Base-by-base conservation (phyloP, 2,113 vertebrate species). In the Hydrochoerus hydrochaeris region DNA sequence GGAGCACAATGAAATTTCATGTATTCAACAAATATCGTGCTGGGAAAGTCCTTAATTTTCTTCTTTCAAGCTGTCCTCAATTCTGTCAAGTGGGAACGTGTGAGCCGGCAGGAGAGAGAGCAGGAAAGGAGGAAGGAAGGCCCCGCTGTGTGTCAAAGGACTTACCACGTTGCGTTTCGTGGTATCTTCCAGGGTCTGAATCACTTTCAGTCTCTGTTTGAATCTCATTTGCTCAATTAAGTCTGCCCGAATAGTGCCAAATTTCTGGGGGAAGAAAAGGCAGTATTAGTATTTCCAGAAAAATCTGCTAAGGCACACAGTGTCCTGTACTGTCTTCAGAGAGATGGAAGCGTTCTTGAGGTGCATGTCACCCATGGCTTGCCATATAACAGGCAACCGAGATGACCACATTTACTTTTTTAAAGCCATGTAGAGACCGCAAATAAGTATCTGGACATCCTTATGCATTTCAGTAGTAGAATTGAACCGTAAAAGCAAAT, bases 151-250 rank as follows among this genome's bases (percentile, higher is more conserved):
- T 60, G 85, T 49, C 91, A 2, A 71, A 57, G 85, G 82, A 80
- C 98, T 98, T 94, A 99, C 99, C 99, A 99, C 99, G 0, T 99
- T 99, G 95, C 99, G 99, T 94, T 99, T 99, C 0, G 99, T 99
- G 0, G 99, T 99, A 69, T 99, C 99, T 96, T 99, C 99, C 13
- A 99, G 99, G 0, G 99, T 99, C 98, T 99, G 99, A 97, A 99
- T 99, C 88, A 99, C 99, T 92, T 99, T 99, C 97, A 99, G 99
- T 60, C 99, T 99, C 98, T 99, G 99, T 93, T 99, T 99, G 98
- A 99, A 99, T 81, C 99, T 99, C 99, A 99, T 99, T 97, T 99
- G 99, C 95, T 99, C 99, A 85, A 99, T 99, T 95, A 99, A 98
- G 90, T 99, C 99, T 4, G 99, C 99, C 77, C 99, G 98, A 97